Conservation (phyloP, 2,797 vertebrate species). For the Scomberomorus guttatus region DNA sequence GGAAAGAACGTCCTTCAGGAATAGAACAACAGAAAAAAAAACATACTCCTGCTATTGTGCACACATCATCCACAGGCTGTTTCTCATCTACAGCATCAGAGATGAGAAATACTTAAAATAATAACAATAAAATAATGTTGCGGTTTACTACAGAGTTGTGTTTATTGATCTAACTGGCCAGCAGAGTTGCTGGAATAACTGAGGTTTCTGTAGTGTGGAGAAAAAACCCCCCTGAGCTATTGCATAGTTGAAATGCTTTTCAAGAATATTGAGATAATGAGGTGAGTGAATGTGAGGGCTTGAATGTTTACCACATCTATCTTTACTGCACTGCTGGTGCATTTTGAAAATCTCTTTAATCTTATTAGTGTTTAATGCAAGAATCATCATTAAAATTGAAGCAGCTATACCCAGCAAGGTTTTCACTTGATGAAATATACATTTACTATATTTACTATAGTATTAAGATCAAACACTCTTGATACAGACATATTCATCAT, state of each 20-base stretch:
- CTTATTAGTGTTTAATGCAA: conserved; percentile 31
- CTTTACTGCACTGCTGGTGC: conserved; percentile 1
- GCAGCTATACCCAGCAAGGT: conserved; percentile 28
- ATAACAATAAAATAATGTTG: background rate
- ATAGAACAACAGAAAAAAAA: background rate
- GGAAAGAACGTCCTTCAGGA: background rate
- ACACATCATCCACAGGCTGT: background rate
- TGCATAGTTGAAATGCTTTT: background rate
- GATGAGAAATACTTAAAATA: background rate
- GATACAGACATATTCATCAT: conserved; percentile 80
- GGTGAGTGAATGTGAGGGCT: background rate
- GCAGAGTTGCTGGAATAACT: background rate
- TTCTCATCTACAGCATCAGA: background rate
- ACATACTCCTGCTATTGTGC: background rate
- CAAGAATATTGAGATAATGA: conserved; percentile 11
- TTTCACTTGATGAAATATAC: conserved; percentile 72
- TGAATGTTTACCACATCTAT: background rate
- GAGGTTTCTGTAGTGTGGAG: background rate
- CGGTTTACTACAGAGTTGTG: background rate
- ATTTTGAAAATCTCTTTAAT: conserved; percentile 6
- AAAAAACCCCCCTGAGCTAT: background rate
- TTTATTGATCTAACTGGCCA: background rate
- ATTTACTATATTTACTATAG: conserved; percentile 65
- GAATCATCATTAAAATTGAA: conserved; percentile 46
- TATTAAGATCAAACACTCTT: conserved; percentile 80